These are phyloP conservation scores for Origma solitaria DNA, from an alignment of 2,113 vertebrate genomes.

Conservation along the genomic window DNA sequence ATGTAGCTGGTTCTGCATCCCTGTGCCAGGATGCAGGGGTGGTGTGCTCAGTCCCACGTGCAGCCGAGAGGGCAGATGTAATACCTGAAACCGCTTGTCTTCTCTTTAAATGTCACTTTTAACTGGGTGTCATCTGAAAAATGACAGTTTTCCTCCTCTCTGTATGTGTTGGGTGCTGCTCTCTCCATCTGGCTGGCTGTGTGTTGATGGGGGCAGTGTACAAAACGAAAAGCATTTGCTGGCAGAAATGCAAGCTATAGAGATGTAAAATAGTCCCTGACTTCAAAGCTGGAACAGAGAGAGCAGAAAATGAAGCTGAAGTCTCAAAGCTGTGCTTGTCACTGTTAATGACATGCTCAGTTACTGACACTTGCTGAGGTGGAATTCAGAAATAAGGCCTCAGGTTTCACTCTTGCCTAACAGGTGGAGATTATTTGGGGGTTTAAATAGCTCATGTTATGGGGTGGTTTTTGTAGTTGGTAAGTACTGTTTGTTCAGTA, in stretches of 20 bases:
- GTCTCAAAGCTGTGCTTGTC: not conserved
- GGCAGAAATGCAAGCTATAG: not conserved
- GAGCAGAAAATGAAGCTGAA: not conserved
- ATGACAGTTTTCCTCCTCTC: not conserved
- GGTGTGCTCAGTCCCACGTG: not conserved
- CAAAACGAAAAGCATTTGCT: not conserved
- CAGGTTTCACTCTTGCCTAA: not conserved
- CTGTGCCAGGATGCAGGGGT: not conserved
- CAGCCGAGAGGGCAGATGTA: not conserved
- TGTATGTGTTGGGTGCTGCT: not conserved
- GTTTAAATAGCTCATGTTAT: not conserved
- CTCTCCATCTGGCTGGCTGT: not conserved
- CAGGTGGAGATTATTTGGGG: not conserved
- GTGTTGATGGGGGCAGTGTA: not conserved
- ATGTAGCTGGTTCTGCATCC: not conserved
- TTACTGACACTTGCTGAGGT: not conserved
- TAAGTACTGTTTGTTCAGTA: not conserved
- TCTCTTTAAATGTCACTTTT: constrained; percentile 7
- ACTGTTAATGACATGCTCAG: not conserved
- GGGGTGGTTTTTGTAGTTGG: not conserved
- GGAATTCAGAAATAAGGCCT: not conserved
- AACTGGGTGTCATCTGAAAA: not conserved
- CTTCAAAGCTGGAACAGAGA: not conserved
- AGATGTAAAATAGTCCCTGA: not conserved
- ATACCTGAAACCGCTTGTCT: not conserved